phyloP scores from a whole-genome alignment of 2,113 vertebrate genomes.

The Xiphophorus hellerii region DNA sequence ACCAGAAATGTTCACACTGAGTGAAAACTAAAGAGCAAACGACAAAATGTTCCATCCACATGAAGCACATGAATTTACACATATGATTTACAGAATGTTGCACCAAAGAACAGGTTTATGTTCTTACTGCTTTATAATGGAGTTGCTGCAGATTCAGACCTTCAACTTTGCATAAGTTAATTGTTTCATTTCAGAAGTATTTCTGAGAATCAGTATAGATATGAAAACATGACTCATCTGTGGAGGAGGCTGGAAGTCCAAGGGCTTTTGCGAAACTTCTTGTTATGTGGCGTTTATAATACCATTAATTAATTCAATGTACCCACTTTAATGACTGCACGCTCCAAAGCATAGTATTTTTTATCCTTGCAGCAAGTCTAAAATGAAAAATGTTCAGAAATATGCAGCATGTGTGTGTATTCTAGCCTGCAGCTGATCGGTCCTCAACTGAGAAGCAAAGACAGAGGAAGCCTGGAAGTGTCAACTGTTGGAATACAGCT shows the following conservation, averaged over 20 bases:
- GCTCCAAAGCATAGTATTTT: not conserved
- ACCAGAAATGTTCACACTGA: too few relatives aligned
- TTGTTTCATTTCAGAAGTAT: not conserved
- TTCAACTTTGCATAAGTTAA: slow-evolving; percentile 11
- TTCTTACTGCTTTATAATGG: not conserved
- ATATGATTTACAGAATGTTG: not conserved
- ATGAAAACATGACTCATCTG: slow-evolving; percentile 22
- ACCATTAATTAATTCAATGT: not conserved
- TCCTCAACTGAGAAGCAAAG: slow-evolving; percentile 26
- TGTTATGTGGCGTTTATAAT: not conserved
- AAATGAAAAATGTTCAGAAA: not conserved
- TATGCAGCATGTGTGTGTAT: not conserved
- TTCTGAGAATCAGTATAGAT: not conserved
- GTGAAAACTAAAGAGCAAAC: not conserved
- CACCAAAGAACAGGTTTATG: not conserved
- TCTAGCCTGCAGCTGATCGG: slow-evolving; percentile 15
- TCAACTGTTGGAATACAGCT: slow-evolving; percentile 23
- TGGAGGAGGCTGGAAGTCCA: slow-evolving; percentile 9
- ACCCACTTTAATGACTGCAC: not conserved
- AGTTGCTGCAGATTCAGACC: not conserved
- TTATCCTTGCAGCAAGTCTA: not conserved
- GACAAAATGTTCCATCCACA: not conserved
- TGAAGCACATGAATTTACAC: too few relatives aligned
- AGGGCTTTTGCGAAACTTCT: not conserved
- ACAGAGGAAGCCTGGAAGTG: slow-evolving; percentile 15